Evolutionary conservation across 2,888 invertebrate genomes (phyloP), one percentile per base, ranked within the genome.

Genomic region (Reticulitermes lucifugus): DNA sequence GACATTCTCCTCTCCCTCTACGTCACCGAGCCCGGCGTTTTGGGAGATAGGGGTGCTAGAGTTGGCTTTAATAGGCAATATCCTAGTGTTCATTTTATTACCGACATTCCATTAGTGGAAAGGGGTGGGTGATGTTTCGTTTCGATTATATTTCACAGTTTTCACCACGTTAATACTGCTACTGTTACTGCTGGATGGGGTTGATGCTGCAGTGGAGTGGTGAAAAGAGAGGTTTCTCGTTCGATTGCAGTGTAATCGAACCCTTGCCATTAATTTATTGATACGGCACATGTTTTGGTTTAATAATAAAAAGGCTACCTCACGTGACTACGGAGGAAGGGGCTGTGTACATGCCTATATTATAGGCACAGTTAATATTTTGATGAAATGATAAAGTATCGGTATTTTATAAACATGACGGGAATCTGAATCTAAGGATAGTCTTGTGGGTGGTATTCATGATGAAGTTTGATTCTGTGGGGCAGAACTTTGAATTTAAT

Each of bases 101-200:
- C 85, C 85, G 73, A 70, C 85, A 85, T 85, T 82, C 85, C 85
- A 85, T 85, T 85, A 85, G 75, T 59, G 82, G 41, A 60, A 35
- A 60, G 85, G 41, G 77, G 12, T 22, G 43, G 46, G 51, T 43
- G 46, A 46, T 46, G n/a, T 77, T 77, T n/a, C 46, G 77, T 46
- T 77, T 77, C 46, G 77, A 46, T 77, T 43, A 77, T 77, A 77
- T 77, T 77, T 77, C 77, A 77, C 43, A 46, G 77, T 77, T 77
- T 77, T 77, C 77, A 77, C 43, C 77, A 77, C 65, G n/a, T n/a
- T 65, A 65, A 65, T 65, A 7, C 65, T 65, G 65, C 65, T 65
- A 65, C 65, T 65, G 65, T 10, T 65, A 12, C n/a, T 22, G 14
- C 65, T n/a, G 65, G 14, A 18, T 18, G 14, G 55, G 35, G 55